Conservation (phyloP, 2,797 vertebrate species). For the Myotis pilosus region DNA sequence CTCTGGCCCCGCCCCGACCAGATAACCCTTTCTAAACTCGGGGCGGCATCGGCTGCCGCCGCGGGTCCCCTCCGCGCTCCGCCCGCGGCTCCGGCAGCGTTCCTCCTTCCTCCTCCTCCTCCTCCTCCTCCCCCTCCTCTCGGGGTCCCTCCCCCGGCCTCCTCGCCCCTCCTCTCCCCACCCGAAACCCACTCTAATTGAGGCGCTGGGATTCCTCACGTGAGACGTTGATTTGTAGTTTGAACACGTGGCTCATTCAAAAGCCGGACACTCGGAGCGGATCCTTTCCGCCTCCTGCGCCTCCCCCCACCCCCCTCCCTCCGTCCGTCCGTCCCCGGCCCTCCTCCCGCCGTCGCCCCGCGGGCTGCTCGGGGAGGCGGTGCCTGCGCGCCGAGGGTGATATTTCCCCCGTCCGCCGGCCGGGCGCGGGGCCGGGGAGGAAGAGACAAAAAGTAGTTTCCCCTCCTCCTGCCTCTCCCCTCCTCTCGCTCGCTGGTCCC, state of each 20-base stretch:
- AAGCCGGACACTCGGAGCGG: slow-evolving; percentile 93
- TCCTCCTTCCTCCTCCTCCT: slow-evolving; percentile 63
- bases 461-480: slow-evolving; percentile 71
- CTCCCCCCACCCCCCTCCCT: slow-evolving; percentile 51
- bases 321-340: slow-evolving; percentile 43
- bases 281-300: slow-evolving; percentile 82
- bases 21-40: slow-evolving; percentile 59
- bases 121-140: slow-evolving; percentile 32
- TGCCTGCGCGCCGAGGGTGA: slow-evolving; percentile 90
- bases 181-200: slow-evolving; percentile 91
- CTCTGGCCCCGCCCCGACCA: slow-evolving; percentile 47
- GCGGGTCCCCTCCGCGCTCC: not conserved
- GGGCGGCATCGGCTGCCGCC: not conserved
- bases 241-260: slow-evolving; percentile 99
- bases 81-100: slow-evolving; percentile 50
- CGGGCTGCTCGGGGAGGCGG: slow-evolving; percentile 90
- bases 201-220: slow-evolving; percentile 97
- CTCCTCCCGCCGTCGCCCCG: slow-evolving; percentile 67
- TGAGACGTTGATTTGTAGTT: slow-evolving; percentile 99
- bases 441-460: slow-evolving; percentile 92
- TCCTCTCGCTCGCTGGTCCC: slow-evolving; percentile 72
- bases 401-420: slow-evolving; percentile 92
- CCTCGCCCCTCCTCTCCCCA: slow-evolving; percentile 34
- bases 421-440: slow-evolving; percentile 85
- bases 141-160: slow-evolving; percentile 32